Base-by-base conservation (phyloP, 1,140 invertebrate genomes). In the Caerostris darwini region DNA sequence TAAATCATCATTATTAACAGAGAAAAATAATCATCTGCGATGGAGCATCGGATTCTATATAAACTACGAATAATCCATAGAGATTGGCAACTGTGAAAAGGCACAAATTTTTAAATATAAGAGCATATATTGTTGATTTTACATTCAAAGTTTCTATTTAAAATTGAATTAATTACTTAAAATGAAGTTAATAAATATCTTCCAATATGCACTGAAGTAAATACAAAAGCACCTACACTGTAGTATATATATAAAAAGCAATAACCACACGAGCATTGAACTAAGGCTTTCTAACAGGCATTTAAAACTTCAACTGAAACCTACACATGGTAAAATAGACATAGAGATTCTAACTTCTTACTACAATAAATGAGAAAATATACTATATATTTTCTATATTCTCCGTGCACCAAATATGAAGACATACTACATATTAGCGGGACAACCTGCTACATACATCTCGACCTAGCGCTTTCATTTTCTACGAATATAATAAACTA, bases 391-490 rank as follows among this genome's bases (percentile, higher is more conserved):
- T 12, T 77, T 77, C 53, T 50, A 77, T 77, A 77, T 77, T 77
- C 71, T 53, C 34, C 71, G 10, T 12, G 71, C 71, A 77, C 71
- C 8, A 12, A 34, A 4, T 77, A 77, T 8, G 34, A 77, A 50
- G 8, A 77, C 34, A 12, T 77, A 77, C 53, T 12, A 50, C 12
- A 34, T 77, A 77, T 77, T 10, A 57, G 57, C 83, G 58, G 82
- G 19, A 50, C 56, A 85, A n/a, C 7, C 83, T 85, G 86, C 14
- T 64, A 53, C 7, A 64, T 50, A 53, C 86, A 88, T 88, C 86
- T 88, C 86, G 7, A 88, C 86, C 86, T 88, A 88, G 86, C 64
- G 86, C 86, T 88, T 88, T 88, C 86, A 88, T 88, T 88, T 88
- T 88, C 58, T 88, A 88, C 34, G 50, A 17, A 53, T n/a, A 58